Evolutionary conservation across 2,888 invertebrate genomes (phyloP).

Genomic region (Chrysolina oricalcia): DNA sequence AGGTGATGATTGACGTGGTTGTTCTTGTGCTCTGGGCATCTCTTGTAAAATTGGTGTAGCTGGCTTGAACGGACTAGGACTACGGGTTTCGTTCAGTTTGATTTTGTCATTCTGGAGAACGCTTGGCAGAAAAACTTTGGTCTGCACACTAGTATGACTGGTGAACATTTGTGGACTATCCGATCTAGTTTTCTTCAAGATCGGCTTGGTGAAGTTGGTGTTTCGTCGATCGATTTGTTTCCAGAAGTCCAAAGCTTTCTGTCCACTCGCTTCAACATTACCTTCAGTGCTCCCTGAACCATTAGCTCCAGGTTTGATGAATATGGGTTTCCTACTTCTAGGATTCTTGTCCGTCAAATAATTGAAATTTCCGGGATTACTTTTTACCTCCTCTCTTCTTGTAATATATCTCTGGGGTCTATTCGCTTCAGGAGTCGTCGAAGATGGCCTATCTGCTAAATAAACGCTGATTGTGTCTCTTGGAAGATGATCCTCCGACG

Average conservation of each 20-base stretch:
- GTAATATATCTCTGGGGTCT: constrained; percentile 57
- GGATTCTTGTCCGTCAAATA: constrained; percentile 84
- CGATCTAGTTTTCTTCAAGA: constrained; percentile 50
- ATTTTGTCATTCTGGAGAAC: constrained; percentile 56
- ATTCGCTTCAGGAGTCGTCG: constrained; percentile 67
- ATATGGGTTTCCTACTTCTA: constrained; percentile 82
- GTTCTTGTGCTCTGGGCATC: constrained; percentile 21
- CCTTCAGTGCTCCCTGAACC: constrained; percentile 9
- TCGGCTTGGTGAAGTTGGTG: constrained; percentile 35
- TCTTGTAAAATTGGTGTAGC: constrained; percentile 49
- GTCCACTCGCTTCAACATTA: constrained; percentile 58
- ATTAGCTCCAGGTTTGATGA: constrained; percentile 74
- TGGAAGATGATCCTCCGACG: constrained; percentile 69
- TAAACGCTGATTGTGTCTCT: constrained; percentile 58
- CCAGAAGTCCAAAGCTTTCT: constrained; percentile 79
- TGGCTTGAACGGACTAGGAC: constrained; percentile 52
- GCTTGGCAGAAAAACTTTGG: constrained; percentile 67
- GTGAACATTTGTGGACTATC: constrained; percentile 68
- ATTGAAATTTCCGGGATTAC: constrained; percentile 71
- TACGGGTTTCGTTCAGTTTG: constrained; percentile 33
- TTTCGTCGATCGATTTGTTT: constrained; percentile 74
- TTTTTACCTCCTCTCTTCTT: constrained; percentile 42
- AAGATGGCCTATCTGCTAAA: constrained; percentile 67
- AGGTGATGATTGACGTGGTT: constrained; percentile 9
- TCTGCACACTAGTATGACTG: constrained; percentile 66